Base-by-base conservation (phyloP, 2,888 invertebrate genomes). In the Metellina segmentata region DNA sequence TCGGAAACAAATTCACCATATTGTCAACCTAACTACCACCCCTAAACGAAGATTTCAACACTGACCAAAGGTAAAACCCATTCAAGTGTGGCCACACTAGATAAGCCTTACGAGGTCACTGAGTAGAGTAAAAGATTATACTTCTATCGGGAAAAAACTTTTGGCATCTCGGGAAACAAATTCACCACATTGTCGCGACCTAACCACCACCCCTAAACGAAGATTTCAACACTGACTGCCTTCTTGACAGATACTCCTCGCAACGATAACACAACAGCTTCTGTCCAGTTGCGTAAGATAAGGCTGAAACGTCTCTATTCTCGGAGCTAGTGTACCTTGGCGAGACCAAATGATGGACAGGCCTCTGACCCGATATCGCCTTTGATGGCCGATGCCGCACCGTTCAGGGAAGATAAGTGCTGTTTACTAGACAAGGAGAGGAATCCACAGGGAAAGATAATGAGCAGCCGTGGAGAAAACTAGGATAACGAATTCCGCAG, bases 291-390 rank as follows among this genome's bases (percentile, higher is more conserved):
- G 11, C 9, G 19, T 34, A 34, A 20, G 82, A 82, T 82, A 82
- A 82, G 70, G 81, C 70, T 70, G 70, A 81, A 82, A 82, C 52
- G 71, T 82, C 51, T 81, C 71, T 82, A 49, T 77, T 52, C 72
- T 72, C 72, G 2, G n/a, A 52, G 71, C n/a, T 1, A 72, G 70
- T 49, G 34, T 70, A 69, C 69, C 49, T 69, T 70, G 69, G 70
- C n/a, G 69, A 49, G 81, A 2, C 69, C 81, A 81, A 81, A n/a
- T 82, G 82, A 72, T 71, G 82, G 82, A 82, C 82, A 82, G n/a
- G 20, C 51, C 52, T 70, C n/a, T 11, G 82, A 82, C 82, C 49
- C 51, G 82, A 82, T 82, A 82, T 82, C 82, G 70, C 52, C 71
- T 51, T 72, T 72, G 72, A 72, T 72, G 72, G 72, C 16, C 19